A percentile compares a stretch with the other conserved stretches of the same genome.
These are phyloP conservation scores for Menura novaehollandiae DNA, from an alignment of 2,113 vertebrate species.

Conservation along the genomic window DNA sequence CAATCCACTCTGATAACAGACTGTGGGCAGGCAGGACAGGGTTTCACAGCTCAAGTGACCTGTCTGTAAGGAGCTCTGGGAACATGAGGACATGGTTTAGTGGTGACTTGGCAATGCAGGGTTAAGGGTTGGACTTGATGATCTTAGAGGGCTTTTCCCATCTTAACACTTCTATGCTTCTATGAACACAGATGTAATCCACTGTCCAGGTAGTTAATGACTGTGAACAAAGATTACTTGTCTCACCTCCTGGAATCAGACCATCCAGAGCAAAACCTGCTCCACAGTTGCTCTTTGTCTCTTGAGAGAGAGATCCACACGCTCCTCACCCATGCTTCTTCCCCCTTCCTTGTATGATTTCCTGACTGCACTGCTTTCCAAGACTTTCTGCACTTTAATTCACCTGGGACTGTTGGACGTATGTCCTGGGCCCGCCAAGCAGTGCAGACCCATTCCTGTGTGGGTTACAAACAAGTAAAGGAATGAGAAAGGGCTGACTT, in stretches of 20 bases:
- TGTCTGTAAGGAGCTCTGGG: neutral
- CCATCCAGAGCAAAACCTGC: neutral
- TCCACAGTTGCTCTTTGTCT: neutral
- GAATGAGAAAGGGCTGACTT: neutral
- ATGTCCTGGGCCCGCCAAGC: no score
- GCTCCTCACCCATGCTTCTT: neutral
- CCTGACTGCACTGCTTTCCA: neutral
- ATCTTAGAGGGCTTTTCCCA: neutral
- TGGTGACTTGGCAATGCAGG: neutral
- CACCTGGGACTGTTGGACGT: neutral
- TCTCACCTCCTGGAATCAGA: neutral
- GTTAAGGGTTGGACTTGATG: neutral
- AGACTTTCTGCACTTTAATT: neutral
- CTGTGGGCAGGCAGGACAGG: neutral
- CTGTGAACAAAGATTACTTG: fast-evolving
- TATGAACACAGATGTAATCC: neutral
- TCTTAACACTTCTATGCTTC: neutral
- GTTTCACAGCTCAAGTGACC: neutral
- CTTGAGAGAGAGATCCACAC: neutral
- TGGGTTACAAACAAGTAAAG: neutral
- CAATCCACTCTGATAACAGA: neutral
- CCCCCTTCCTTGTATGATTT: neutral
- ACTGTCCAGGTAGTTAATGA: neutral
- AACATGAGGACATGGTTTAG: neutral
- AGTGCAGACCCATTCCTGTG: neutral